phyloP scores from a whole-genome alignment of 1,140 invertebrate genomes.

The Pteromalus puparum region DNA sequence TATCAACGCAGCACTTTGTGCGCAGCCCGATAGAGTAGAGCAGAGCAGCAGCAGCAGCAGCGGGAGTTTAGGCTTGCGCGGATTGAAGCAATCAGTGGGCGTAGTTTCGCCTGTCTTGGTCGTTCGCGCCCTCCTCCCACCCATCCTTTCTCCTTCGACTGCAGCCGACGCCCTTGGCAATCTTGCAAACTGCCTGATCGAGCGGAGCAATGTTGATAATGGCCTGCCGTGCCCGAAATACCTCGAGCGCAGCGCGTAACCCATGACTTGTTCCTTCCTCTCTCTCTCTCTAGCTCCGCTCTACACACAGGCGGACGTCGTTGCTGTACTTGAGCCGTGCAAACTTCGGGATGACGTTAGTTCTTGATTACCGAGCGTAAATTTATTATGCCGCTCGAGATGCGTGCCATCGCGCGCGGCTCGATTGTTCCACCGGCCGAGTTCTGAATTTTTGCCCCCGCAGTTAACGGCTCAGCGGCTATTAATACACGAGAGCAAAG shows the following conservation, averaged over 20 bases:
- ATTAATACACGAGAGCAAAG: background rate
- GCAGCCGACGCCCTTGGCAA: constrained; percentile 35
- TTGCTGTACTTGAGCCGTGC: background rate
- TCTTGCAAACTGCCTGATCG: constrained; percentile 30
- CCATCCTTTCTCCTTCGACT: constrained; percentile 13
- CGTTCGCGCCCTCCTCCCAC: background rate
- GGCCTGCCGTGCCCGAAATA: constrained; percentile 33
- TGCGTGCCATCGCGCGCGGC: background rate
- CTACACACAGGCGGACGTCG: background rate
- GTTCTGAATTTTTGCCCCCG: background rate
- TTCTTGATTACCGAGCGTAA: constrained; percentile 33
- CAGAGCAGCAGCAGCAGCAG: too few relatives aligned
- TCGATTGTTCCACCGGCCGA: background rate
- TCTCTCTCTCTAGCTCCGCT: background rate
- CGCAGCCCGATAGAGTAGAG: background rate
- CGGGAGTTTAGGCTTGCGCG: background rate
- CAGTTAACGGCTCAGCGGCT: background rate
- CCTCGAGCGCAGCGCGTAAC: background rate
- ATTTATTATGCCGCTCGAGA: constrained; percentile 15
- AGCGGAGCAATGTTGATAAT: constrained; percentile 36
- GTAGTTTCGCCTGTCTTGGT: constrained; percentile 17
- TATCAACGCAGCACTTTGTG: too few relatives aligned
- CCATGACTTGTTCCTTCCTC: constrained; percentile 8
- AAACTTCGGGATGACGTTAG: constrained; percentile 22
- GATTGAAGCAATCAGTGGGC: constrained; percentile 9